Evolutionary conservation across 30 jellyfish, hydroid and myxozoan genomes (phyloP).

Genomic region (Turritopsis dohrnii): DNA sequence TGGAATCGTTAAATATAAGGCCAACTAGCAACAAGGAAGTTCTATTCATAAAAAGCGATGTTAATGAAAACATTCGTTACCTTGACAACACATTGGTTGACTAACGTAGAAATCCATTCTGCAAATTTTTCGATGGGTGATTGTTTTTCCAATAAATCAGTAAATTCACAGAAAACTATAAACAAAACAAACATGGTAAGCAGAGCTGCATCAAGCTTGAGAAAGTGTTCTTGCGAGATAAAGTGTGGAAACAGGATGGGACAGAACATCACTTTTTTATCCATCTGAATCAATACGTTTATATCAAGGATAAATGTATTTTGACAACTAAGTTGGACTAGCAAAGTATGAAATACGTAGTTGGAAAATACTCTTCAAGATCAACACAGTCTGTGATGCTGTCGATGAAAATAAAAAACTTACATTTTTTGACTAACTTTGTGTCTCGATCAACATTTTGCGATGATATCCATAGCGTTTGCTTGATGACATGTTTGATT

Average conservation of each 20-base stretch:
- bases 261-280: too few relatives aligned
- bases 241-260: too few relatives aligned
- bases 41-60: background rate
- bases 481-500: constrained; percentile 48
- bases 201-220: background rate
- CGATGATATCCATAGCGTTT: constrained; percentile 64
- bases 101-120: constrained; percentile 78
- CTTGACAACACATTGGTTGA: constrained; percentile 79
- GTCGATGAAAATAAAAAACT: constrained; percentile 32
- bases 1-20: too few relatives aligned
- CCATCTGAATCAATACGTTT: too few relatives aligned
- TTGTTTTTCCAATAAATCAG: constrained; percentile 69
- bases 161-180: constrained; percentile 77
- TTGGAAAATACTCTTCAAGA: too few relatives aligned
- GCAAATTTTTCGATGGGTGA: constrained; percentile 95
- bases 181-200: background rate
- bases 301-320: too few relatives aligned
- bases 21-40: background rate
- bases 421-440: constrained; percentile 57
- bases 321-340: too few relatives aligned
- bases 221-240: too few relatives aligned
- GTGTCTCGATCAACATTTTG: constrained; percentile 42
- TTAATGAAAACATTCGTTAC: constrained; percentile 35
- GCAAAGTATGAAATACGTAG: too few relatives aligned
- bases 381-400: too few relatives aligned